Evolutionary conservation across 1,140 invertebrate species (phyloP), one percentile per base, ranked within the genome.

Genomic region (Sinella curviseta): DNA sequence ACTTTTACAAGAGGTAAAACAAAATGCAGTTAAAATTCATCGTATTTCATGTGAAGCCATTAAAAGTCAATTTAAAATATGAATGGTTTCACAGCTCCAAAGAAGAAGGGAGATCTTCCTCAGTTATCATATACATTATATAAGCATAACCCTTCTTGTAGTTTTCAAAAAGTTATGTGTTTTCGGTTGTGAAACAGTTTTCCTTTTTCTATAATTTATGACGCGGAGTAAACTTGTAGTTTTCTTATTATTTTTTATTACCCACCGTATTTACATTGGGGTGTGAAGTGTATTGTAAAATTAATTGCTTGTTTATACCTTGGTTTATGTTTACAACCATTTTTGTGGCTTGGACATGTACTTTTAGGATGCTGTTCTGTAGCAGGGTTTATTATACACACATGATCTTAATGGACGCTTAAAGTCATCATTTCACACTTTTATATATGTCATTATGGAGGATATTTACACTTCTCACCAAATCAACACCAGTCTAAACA

Each of bases 221-320:
- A n/a, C n/a, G n/a, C 20, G 39, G 39, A 20, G 39, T 48, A 48
- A 20, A 8, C 8, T 8, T 20, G 39, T 48, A 48, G 39, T n/a
- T n/a, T 48, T 48, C 39, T 20, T 48, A 12, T 48, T 48, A 48
- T 48, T 48, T 48, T 8, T 48, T 12, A 48, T 48, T 20, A 20
- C 24, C 24, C 24, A 17, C 12, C 4, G 57, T 60, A n/a, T 60
- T 60, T 60, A 60, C 57, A 60, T 12, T 14, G 31, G n/a, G 30
- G 65, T 4, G n/a, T 4, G 65, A 70, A 70, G 14, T 8, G 65
- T n/a, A 30, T 65, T 33, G 30, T 70, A 70, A 70, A 70, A 70
- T 70, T 70, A 70, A 70, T 70, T 70, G 65, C 65, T 70, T 70
- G 65, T 70, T 70, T 70, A 70, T 70, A 33, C 26, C 12, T 70